A percentile compares a stretch with the other conserved stretches of the same genome.
Evolutionary conservation across 2,797 vertebrate genomes (phyloP).

Genomic region (Gouania willdenowi): DNA sequence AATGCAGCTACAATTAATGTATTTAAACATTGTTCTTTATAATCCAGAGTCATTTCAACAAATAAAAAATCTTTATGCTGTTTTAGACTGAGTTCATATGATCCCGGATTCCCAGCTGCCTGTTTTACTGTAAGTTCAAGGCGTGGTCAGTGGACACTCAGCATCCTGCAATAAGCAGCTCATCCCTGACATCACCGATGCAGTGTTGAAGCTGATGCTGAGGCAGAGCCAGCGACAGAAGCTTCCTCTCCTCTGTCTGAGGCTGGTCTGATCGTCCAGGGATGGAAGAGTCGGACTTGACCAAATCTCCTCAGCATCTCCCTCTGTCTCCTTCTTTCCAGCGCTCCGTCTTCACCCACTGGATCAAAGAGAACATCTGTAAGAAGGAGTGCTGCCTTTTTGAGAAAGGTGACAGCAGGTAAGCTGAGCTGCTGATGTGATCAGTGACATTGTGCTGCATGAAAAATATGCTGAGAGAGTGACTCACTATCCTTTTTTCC

Average conservation of each 20-base stretch:
- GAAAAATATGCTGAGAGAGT: too few relatives aligned
- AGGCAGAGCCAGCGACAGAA: slow-evolving; percentile 26
- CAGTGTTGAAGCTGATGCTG: slow-evolving; percentile 23
- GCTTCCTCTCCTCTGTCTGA: slow-evolving; percentile 8
- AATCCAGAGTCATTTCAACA: too few relatives aligned
- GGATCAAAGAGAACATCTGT: slow-evolving; percentile 82
- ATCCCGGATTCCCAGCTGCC: not conserved
- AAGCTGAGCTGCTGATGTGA: slow-evolving; percentile 3
- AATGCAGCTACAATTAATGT: too few relatives aligned
- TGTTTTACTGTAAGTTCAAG: not conserved
- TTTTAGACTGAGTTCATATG: not conserved
- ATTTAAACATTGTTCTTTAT: too few relatives aligned
- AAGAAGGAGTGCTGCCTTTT: slow-evolving; percentile 88
- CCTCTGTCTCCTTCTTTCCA: slow-evolving; percentile 57
- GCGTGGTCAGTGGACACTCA: not conserved
- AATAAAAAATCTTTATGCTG: not conserved
- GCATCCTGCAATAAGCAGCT: slow-evolving; percentile 11
- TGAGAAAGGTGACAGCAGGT: slow-evolving; percentile 63
- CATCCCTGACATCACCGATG: slow-evolving; percentile 61
- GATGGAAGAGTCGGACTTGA: slow-evolving; percentile 25
- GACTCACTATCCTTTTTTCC: not conserved
- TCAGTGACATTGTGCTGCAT: not conserved
- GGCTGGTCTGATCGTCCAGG: not conserved
- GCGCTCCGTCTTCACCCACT: slow-evolving; percentile 61
- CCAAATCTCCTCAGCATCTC: slow-evolving; percentile 16